Base-by-base conservation (phyloP, 2,888 invertebrate species). In the Conomelus anceps region DNA sequence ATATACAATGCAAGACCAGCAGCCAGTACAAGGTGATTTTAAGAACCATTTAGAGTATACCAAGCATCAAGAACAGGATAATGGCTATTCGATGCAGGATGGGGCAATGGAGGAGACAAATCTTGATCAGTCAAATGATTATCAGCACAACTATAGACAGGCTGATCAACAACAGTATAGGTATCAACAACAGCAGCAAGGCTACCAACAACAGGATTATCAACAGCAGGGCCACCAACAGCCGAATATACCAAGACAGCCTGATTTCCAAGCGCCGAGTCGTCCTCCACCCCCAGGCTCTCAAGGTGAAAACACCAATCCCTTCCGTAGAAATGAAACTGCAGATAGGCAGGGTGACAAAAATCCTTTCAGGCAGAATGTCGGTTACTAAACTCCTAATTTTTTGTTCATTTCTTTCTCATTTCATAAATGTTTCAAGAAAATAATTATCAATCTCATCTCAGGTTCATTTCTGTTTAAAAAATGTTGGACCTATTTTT, bases 1-100 rank as follows among this genome's bases (percentile, higher is more conserved):
- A 0, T 98, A 98, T 93, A 96, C 96, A 23, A 95, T 98, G 95
- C 98, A 98, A 93, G 98, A 98, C 91, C 97, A 97, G 92, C 95
- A 96, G 91, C 96, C 97, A 0, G 95, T 97, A 0, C 95, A 95
- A 88, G 96, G 96, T 0, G 96, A 97, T n/a, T 95, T 95, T 86
- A 97, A 97, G 92, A 98, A 97, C 92, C 97, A 98, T 92, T 93
- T 94, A 89, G 96, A 97, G 92, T 96, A 96, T 92, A 95, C 95
- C 0, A 95, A 95, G 91, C 94, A 95, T 90, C 93, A 94, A 89
- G 93, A 94, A 88, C 93, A 94, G 3, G 94, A 94, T 90, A 91
- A 91, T 0, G 89, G 88, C 22, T 90, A 90, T 34, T 22, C 22
- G 4, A 63, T 63, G 22, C 41, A 89, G 6, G 87, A 90, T 7